Conservation (phyloP, 2,888 invertebrate genomes). For the Nephrotoma guestfalica region DNA sequence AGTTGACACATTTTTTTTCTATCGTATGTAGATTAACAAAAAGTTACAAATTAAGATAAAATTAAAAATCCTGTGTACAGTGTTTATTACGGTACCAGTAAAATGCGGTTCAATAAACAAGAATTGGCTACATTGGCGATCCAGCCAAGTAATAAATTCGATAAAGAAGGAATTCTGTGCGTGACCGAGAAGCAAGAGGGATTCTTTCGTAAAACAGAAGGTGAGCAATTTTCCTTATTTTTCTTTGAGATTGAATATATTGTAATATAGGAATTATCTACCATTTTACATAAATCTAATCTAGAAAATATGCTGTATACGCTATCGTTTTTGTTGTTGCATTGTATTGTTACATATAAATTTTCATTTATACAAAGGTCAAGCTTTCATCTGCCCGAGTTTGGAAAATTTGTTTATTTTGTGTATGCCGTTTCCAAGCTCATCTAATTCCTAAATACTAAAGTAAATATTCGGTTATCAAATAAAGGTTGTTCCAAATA, state of each 20-base stretch:
- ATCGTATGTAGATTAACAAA: not conserved
- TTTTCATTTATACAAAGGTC: not conserved
- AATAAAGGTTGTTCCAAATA: not conserved
- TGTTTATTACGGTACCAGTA: not conserved
- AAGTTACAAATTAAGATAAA: not conserved
- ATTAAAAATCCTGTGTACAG: not conserved
- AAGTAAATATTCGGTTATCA: not conserved
- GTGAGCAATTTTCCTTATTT: slow-evolving; percentile 33
- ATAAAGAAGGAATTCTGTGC: slow-evolving; percentile 78
- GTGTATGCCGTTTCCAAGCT: not conserved
- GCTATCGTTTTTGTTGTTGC: not conserved
- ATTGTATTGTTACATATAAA: not conserved
- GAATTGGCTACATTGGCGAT: slow-evolving; percentile 74
- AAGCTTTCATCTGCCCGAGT: not conserved
- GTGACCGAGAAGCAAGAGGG: slow-evolving; percentile 82
- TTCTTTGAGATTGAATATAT: not conserved
- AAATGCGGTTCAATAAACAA: slow-evolving; percentile 83
- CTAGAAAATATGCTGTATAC: not conserved
- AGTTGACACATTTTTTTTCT: not conserved
- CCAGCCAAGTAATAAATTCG: slow-evolving; percentile 76
- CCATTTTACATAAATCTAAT: not conserved
- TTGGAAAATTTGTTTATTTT: not conserved
- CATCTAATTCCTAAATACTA: not conserved
- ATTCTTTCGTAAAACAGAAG: slow-evolving; percentile 81
- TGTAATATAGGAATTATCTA: not conserved